phyloP scores from a whole-genome alignment of 2,113 vertebrate species.

The Phrynosoma blainvillii region DNA sequence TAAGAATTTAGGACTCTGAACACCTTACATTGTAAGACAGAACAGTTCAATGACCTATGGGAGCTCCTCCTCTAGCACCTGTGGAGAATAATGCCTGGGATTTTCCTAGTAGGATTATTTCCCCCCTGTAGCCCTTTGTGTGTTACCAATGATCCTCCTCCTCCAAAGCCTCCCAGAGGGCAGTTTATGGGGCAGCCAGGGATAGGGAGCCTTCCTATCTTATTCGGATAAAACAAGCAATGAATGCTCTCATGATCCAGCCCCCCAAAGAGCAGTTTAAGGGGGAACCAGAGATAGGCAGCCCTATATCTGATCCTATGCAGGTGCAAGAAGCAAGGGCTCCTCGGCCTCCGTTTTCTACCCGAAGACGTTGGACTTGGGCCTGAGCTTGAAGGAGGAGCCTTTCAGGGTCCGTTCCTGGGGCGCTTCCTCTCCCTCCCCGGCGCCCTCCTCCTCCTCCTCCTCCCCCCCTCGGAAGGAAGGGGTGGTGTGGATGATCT shows the following conservation, averaged over 20 bases:
- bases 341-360: constrained; percentile 61
- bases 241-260: no score
- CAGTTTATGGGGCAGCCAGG: neutral
- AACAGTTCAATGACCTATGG: neutral
- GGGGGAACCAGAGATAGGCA: no score
- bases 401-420: constrained; percentile 80
- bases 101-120: neutral
- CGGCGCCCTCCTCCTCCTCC: constrained; percentile 67
- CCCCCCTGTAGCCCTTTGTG: neutral
- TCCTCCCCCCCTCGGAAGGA: constrained; percentile 77
- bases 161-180: neutral
- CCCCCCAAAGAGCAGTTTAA: no score
- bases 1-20: neutral
- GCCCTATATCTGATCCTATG: no score
- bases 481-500: constrained; percentile 92
- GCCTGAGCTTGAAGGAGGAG: constrained; percentile 86
- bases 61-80: neutral
- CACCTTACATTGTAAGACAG: neutral
- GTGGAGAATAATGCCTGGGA: neutral
- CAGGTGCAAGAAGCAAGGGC: no score
- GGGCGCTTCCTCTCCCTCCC: no score
- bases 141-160: neutral
- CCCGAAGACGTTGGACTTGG: constrained; percentile 93
- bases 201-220: no score
- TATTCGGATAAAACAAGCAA: no score